Base-by-base conservation (phyloP, 2,797 vertebrate genomes). In the Luscinia megarhynchos region DNA sequence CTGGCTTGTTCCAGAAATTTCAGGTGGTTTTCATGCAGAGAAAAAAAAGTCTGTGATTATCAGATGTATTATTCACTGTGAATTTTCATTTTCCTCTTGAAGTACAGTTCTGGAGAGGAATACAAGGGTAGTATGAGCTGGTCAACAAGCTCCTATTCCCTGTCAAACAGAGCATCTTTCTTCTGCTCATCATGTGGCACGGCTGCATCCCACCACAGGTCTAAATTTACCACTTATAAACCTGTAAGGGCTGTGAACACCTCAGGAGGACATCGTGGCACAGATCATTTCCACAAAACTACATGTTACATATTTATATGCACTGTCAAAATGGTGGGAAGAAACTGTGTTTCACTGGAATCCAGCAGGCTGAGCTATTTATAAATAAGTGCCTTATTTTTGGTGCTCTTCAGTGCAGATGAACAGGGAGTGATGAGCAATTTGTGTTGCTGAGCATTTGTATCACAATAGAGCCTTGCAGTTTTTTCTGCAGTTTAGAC, bases 361-460 rank as follows among this genome's bases (percentile, higher is more conserved):
- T 85, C 55, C 64, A 94, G 89, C 73, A 96, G 85, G 91, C 95
- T 86, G 86, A 91, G 90, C 90, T 96, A 95, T 95, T 96, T 96
- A 96, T 95, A 96, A 95, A 66, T 91, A 96, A 95, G 93, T 93
- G 89, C 58, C 84, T 96, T 96, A 96, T 96, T 96, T 96, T 94
- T 95, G 94, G 94, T 93, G 76, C 95, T 96, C 92, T 97, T 97
- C 91, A 94, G 76, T 38, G 48, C 83, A 76, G 91, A 95, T 81
- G 92, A 96, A 86, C 94, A 95, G 73, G 69, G 87, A 94, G 76
- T 94, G 92, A 95, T 95, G 94, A 96, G 89, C 87, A 89, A 89
- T 95, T 95, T 95, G 85, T 92, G 76, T 76, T 93, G 79, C 87
- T 88, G 69, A 96, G 91, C 73, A 93, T 95, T 87, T 92, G 87